phyloP scores from a whole-genome alignment of 2,113 vertebrate species.

The Cephalopholis sonnerati region DNA sequence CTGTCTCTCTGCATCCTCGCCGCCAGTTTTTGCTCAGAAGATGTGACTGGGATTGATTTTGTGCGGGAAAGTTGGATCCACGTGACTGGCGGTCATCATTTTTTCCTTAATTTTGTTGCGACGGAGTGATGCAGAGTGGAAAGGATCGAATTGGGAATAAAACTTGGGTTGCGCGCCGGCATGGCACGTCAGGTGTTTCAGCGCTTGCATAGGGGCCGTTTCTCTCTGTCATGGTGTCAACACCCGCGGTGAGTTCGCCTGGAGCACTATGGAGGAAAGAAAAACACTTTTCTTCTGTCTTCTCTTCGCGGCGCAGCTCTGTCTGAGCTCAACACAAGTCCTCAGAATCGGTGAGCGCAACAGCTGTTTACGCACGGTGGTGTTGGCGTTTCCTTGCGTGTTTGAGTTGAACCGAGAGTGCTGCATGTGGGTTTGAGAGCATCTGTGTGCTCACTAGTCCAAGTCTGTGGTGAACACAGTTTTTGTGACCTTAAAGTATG shows the following conservation, averaged over 20 bases:
- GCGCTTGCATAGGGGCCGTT: conserved; percentile 55
- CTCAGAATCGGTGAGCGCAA: conserved; percentile 92
- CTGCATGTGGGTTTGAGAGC: no score
- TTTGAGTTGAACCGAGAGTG: neutral
- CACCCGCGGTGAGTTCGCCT: conserved; percentile 63
- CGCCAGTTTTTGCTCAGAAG: neutral
- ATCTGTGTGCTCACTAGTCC: neutral
- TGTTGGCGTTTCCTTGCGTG: neutral
- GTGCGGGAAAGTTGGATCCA: neutral
- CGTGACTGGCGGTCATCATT: neutral
- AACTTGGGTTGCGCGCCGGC: conserved; percentile 54
- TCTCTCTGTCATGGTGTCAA: conserved; percentile 73
- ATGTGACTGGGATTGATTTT: conserved; percentile 7
- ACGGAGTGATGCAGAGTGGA: conserved; percentile 44
- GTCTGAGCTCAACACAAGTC: conserved; percentile 88
- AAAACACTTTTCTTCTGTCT: conserved; percentile 82
- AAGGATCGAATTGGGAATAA: conserved; percentile 22
- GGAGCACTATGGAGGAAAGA: conserved; percentile 80
- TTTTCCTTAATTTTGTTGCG: neutral
- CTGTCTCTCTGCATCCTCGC: neutral
- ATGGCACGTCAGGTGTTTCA: conserved; percentile 58
- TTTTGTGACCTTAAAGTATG: conserved; percentile 3
- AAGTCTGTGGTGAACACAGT: neutral
- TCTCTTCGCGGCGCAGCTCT: conserved; percentile 80
- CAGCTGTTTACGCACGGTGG: conserved; percentile 65